A percentile compares a stretch with the other conserved stretches of the same genome.
These are phyloP conservation scores for Oreochromis mossambicus DNA, from an alignment of 2,797 vertebrate species.

Conservation along the genomic window DNA sequence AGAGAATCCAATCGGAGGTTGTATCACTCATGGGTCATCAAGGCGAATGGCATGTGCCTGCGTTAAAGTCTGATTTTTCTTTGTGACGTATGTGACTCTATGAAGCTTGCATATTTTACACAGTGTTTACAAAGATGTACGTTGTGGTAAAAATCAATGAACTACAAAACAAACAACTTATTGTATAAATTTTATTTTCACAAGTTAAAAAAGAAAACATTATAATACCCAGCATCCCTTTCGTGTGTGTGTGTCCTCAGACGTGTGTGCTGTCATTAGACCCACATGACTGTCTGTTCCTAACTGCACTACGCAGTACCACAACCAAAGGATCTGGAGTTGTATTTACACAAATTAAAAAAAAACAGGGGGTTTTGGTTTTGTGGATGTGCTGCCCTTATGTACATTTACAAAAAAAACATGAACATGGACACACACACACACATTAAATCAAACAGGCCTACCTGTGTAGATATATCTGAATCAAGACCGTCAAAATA, in stretches of 20 bases:
- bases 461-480: constrained; percentile 77
- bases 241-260: constrained; percentile 71
- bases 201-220: constrained; percentile 36
- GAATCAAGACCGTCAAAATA: constrained; percentile 75
- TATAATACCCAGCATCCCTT: constrained; percentile 54
- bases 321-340: constrained; percentile 76
- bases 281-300: constrained; percentile 60
- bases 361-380: not conserved
- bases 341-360: constrained; percentile 30
- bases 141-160: constrained; percentile 73
- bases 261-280: constrained; percentile 65
- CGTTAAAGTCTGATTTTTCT: constrained; percentile 69
- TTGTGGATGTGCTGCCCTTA: constrained; percentile 44
- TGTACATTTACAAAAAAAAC: constrained; percentile 58
- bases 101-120: constrained; percentile 80
- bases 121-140: constrained; percentile 78
- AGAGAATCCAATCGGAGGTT: constrained; percentile 28
- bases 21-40: constrained; percentile 55
- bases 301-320: constrained; percentile 62
- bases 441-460: constrained; percentile 55
- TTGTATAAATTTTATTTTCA: constrained; percentile 71
- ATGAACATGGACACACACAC: constrained; percentile 34
- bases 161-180: constrained; percentile 41
- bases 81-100: constrained; percentile 74
- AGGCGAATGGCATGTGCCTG: constrained; percentile 76